Conservation (phyloP, 2,797 vertebrate species). For the Micromesistius poutassou region DNA sequence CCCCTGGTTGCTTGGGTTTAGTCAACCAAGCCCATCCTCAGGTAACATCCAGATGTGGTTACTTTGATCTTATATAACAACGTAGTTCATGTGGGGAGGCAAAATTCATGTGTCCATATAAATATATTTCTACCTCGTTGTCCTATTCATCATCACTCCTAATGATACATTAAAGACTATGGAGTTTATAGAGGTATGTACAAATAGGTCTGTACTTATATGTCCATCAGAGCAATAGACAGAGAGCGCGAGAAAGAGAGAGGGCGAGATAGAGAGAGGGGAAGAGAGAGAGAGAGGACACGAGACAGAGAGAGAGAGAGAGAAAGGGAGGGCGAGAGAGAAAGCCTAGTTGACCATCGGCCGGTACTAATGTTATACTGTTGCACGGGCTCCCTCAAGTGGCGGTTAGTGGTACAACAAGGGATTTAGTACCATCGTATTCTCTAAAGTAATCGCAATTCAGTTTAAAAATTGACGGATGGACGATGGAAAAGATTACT, state of each 20-base stretch:
- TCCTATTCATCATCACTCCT: not conserved
- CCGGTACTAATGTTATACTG: not conserved
- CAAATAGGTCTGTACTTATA: not conserved
- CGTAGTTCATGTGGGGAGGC: not conserved
- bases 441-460: not conserved
- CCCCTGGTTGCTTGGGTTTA: not conserved
- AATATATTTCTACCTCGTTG: no score
- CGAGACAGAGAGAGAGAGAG: no score
- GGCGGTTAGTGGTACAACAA: not conserved
- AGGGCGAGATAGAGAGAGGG: no score
- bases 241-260: no score
- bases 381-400: conserved; percentile 1
- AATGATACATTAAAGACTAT: not conserved
- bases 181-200: no score
- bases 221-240: no score
- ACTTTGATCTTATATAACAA: no score
- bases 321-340: no score
- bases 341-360: not conserved
- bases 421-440: not conserved
- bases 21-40: not conserved
- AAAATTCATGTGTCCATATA: not conserved
- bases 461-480: not conserved
- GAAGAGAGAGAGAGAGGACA: no score
- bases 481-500: not conserved
- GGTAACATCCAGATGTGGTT: not conserved